Conservation (phyloP, 1,140 invertebrate species). For the Aphidius gifuensis region DNA sequence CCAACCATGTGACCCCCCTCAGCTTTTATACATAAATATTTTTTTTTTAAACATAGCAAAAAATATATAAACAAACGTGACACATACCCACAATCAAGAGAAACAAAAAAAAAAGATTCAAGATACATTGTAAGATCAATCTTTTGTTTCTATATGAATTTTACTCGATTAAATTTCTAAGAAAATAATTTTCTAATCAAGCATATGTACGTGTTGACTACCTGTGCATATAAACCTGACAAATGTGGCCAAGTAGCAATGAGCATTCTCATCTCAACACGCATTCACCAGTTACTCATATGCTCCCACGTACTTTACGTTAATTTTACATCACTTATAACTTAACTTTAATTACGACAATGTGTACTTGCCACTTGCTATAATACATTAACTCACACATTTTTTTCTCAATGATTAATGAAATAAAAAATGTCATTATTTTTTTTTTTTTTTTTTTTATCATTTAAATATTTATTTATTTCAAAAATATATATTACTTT, state of each 20-base stretch:
- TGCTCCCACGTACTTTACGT: constrained; percentile 11
- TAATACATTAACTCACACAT: background rate
- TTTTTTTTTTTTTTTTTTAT: background rate
- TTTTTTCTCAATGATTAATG: background rate
- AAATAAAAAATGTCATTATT: background rate
- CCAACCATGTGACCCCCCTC: constrained; percentile 18
- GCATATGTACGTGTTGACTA: no score
- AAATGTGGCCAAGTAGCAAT: constrained; percentile 8
- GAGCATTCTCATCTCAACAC: background rate
- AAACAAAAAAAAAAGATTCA: no score
- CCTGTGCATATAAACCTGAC: no score
- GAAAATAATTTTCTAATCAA: no score
- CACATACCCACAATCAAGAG: no score
- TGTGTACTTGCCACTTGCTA: constrained; percentile 18
- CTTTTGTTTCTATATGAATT: no score
- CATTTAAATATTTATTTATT: no score
- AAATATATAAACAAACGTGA: no score
- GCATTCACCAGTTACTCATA: constrained; percentile 23
- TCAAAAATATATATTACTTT: background rate
- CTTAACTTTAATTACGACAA: constrained; percentile 37
- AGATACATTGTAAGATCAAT: no score
- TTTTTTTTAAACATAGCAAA: no score
- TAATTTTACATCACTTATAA: constrained; percentile 26
- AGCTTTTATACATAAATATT: no score
- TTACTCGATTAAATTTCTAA: no score